Evolutionary conservation across 2,888 invertebrate species (phyloP).

Genomic region (Leucozona laternaria): DNA sequence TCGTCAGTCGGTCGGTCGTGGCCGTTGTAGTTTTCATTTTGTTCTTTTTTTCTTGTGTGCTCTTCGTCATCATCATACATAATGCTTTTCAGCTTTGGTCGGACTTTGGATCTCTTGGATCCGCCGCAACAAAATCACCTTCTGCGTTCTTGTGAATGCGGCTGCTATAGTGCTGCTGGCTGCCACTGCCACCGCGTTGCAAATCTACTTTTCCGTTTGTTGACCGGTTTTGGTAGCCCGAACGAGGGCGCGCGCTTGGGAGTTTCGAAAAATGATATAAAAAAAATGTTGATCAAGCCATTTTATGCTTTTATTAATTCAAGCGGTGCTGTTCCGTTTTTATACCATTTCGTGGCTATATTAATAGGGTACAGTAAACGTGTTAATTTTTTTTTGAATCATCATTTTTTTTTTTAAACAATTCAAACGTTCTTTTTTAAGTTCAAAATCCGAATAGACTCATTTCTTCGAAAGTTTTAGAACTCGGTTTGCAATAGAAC

Average conservation of each 20-base stretch:
- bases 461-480: no score
- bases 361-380: background rate
- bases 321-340: conserved; percentile 51
- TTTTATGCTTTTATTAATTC: conserved; percentile 57
- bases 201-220: conserved; percentile 71
- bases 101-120: conserved; percentile 67
- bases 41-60: background rate
- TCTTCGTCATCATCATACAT: conserved; percentile 63
- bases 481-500: no score
- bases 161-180: background rate
- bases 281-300: conserved; percentile 56
- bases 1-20: conserved; percentile 32
- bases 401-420: background rate
- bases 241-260: conserved; percentile 66
- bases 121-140: conserved; percentile 28
- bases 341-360: background rate
- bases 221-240: conserved; percentile 65
- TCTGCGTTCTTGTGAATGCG: conserved; percentile 6
- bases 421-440: background rate
- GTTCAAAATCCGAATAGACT: no score
- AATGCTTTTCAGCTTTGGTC: conserved; percentile 44
- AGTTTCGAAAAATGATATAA: conserved; percentile 46
- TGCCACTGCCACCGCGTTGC: conserved; percentile 36
- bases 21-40: conserved; percentile 14
- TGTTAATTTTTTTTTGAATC: background rate